These are phyloP conservation scores for Holcopasites calliopsidis DNA, from an alignment of 1,140 invertebrate species.

Conservation along the genomic window DNA sequence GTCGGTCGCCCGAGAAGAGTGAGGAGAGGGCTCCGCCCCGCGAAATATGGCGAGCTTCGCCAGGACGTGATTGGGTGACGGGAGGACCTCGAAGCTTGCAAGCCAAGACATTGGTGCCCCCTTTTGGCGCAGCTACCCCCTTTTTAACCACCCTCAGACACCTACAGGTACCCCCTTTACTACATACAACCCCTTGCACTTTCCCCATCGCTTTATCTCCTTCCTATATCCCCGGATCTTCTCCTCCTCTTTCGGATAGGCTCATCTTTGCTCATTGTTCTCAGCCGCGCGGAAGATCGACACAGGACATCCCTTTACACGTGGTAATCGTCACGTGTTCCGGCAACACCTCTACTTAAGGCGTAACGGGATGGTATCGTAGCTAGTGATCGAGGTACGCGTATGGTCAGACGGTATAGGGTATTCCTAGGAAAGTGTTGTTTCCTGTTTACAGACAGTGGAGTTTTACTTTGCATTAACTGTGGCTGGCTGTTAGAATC, in stretches of 20 bases:
- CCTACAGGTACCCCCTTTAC: conserved; percentile 54
- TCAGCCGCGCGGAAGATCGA: too few relatives aligned
- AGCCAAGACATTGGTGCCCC: conserved; percentile 79
- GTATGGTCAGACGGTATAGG: background rate
- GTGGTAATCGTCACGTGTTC: conserved; percentile 36
- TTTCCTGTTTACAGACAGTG: background rate
- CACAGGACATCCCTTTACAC: conserved; percentile 26
- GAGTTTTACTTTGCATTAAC: background rate
- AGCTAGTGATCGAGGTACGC: background rate
- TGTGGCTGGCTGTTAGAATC: too few relatives aligned
- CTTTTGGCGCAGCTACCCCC: conserved; percentile 60
- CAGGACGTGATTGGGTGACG: conserved; percentile 79
- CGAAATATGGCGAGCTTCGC: conserved; percentile 78
- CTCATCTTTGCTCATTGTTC: too few relatives aligned
- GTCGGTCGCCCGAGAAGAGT: conserved; percentile 67
- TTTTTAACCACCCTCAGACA: conserved; percentile 62
- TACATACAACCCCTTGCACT: conserved; percentile 46
- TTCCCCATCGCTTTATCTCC: conserved; percentile 54
- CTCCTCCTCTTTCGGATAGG: conserved; percentile 36
- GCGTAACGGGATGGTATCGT: too few relatives aligned
- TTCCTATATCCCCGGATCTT: conserved; percentile 46
- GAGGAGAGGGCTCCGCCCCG: conserved; percentile 77
- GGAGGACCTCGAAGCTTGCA: conserved; percentile 75
- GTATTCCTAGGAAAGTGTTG: too few relatives aligned
- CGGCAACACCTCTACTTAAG: background rate